Conservation (phyloP, 2,113 vertebrate genomes). For the Corythoichthys intestinalis region DNA sequence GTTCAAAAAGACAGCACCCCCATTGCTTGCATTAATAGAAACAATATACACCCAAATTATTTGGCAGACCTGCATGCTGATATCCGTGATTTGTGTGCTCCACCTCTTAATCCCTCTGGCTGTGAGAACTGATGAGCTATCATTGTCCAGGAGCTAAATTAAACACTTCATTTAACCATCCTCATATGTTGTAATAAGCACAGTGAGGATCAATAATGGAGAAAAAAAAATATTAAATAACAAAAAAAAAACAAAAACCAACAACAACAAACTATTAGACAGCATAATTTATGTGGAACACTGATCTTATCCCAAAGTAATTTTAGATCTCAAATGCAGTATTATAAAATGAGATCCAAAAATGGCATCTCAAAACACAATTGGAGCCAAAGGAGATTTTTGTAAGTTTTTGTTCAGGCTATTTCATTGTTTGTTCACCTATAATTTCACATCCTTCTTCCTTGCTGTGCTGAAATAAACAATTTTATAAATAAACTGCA, state of each 20-base stretch:
- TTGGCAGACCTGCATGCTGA: neutral
- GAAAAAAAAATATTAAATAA: conserved; percentile 24
- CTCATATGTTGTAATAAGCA: conserved; percentile 13
- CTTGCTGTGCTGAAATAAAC: too few relatives aligned
- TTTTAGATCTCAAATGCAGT: neutral
- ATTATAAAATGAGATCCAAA: neutral
- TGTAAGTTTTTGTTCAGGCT: too few relatives aligned
- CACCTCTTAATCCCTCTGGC: conserved; percentile 13
- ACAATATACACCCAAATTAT: conserved; percentile 35
- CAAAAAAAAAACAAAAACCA: neutral
- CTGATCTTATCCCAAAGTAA: neutral
- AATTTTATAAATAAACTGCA: too few relatives aligned
- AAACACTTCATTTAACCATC: conserved; percentile 29
- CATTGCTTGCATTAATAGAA: conserved; percentile 12
- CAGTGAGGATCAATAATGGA: conserved; percentile 27
- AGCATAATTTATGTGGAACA: conserved; percentile 10
- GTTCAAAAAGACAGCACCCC: neutral
- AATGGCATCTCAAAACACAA: too few relatives aligned
- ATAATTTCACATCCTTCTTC: too few relatives aligned
- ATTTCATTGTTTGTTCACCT: too few relatives aligned
- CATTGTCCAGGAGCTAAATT: conserved; percentile 12
- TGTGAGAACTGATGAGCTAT: conserved; percentile 35
- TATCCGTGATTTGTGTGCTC: conserved; percentile 21
- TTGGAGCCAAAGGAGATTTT: too few relatives aligned
- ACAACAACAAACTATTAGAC: neutral